Conservation (phyloP, 1,140 invertebrate genomes). For the Parasteatoda tepidariorum region DNA sequence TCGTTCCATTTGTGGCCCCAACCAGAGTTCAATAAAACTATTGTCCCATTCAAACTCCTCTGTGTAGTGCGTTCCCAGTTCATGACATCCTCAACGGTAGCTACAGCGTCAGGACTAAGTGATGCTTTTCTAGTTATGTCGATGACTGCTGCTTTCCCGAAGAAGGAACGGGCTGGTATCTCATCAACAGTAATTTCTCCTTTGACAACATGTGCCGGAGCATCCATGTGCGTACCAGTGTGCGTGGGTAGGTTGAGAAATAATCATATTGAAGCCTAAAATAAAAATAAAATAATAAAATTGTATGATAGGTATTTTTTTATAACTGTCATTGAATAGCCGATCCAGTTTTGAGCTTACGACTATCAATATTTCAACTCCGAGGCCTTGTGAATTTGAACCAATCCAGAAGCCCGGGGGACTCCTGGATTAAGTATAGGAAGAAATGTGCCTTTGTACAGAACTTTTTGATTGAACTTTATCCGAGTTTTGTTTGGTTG, state of each 20-base stretch:
- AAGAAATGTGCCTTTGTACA: too few species aligned
- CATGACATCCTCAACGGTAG: constrained; percentile 62
- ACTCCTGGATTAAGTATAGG: too few species aligned
- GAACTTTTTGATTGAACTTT: too few species aligned
- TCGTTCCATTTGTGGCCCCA: constrained; percentile 69
- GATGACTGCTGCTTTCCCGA: constrained; percentile 67
- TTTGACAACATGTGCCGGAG: constrained; percentile 75
- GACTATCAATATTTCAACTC: too few species aligned
- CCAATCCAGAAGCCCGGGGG: too few species aligned
- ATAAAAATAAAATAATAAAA: too few species aligned
- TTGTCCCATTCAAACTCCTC: constrained; percentile 62
- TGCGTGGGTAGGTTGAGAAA: constrained; percentile 64
- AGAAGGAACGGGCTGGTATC: constrained; percentile 74
- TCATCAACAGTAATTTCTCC: constrained; percentile 72
- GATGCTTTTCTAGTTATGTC: constrained; percentile 65
- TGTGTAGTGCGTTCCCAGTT: constrained; percentile 62
- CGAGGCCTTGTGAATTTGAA: too few species aligned
- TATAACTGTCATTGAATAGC: too few species aligned
- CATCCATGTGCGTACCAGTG: constrained; percentile 76
- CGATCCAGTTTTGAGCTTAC: too few species aligned
- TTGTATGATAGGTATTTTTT: too few species aligned
- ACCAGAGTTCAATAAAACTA: constrained; percentile 73
- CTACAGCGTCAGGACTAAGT: constrained; percentile 62
- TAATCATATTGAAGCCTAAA: constrained; percentile 63
- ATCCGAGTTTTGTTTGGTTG: too few species aligned